Percentiles rank a stretch among this genome's conserved stretches.
These are phyloP conservation scores for Suncus etruscus DNA, from an alignment of 2,113 vertebrate genomes.

Conservation along the genomic window DNA sequence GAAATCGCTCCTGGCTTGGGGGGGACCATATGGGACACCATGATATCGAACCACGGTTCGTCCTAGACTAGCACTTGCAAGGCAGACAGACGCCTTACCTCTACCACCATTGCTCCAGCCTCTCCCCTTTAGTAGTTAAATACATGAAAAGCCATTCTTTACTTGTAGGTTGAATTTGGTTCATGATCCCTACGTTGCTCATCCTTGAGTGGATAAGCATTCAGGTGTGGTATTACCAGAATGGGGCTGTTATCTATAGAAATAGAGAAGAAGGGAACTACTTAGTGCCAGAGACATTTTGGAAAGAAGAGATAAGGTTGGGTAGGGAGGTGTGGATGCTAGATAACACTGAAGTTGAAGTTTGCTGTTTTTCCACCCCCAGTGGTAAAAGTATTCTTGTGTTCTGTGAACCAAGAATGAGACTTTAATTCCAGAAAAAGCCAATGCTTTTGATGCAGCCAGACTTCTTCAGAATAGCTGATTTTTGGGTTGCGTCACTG, in stretches of 20 bases:
- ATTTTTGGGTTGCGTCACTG: not conserved
- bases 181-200: not conserved
- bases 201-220: not conserved
- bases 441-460: not conserved
- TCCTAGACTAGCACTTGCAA: too few species aligned
- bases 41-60: too few species aligned
- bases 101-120: too few species aligned
- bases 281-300: constrained; percentile 18
- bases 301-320: constrained; percentile 48
- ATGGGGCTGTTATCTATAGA: not conserved
- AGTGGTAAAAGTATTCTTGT: not conserved
- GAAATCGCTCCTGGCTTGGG: too few species aligned
- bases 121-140: too few species aligned
- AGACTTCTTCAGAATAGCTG: not conserved
- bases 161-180: constrained; percentile 40
- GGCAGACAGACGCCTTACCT: too few species aligned
- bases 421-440: not conserved
- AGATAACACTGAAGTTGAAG: not conserved
- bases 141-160: not conserved
- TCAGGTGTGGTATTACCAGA: not conserved
- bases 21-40: too few species aligned
- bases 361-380: not conserved
- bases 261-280: constrained; percentile 4
- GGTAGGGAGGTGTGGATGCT: not conserved
- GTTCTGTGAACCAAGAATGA: not conserved